These are phyloP conservation scores for Atrina japonica DNA, from an alignment of 2,888 invertebrate species.

Conservation along the genomic window DNA sequence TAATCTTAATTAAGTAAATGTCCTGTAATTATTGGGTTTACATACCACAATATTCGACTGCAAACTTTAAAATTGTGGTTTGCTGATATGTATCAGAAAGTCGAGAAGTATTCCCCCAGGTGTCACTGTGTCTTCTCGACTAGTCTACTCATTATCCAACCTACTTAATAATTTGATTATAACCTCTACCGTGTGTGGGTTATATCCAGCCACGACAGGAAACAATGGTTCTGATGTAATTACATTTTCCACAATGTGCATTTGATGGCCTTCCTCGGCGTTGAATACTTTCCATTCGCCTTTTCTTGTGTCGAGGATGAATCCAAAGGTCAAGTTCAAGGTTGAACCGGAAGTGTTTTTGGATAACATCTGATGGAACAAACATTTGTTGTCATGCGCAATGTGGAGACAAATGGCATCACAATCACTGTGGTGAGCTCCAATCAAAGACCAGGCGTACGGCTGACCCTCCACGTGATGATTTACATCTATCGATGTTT, in stretches of 20 bases:
- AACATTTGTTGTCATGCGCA: conserved; percentile 29
- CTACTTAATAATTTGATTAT: conserved; percentile 22
- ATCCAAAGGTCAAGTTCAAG: conserved; percentile 32
- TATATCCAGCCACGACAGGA: conserved; percentile 42
- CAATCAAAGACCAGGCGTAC: conserved; percentile 41
- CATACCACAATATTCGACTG: too few species aligned
- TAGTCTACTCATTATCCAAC: too few species aligned
- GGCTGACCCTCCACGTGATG: conserved; percentile 29
- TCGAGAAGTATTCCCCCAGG: too few species aligned
- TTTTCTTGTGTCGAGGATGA: conserved; percentile 25
- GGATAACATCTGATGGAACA: conserved; percentile 33
- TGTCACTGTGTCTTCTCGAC: too few species aligned
- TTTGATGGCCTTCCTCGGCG: not conserved
- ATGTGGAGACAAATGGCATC: conserved; percentile 40
- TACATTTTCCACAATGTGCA: conserved; percentile 24
- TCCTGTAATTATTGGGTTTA: too few species aligned
- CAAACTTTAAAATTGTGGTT: too few species aligned
- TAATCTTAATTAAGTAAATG: too few species aligned
- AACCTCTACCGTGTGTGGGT: conserved; percentile 36
- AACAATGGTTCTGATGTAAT: conserved; percentile 30
- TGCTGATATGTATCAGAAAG: too few species aligned
- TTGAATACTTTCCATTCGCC: conserved; percentile 32
- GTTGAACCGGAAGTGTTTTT: conserved; percentile 27
- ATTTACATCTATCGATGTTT: conserved; percentile 23
- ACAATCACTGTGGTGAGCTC: conserved; percentile 40